Percentiles rank a stretch among this genome's conserved stretches.
Conservation (phyloP, 2,888 invertebrate genomes). For the Agrotis clavis region DNA sequence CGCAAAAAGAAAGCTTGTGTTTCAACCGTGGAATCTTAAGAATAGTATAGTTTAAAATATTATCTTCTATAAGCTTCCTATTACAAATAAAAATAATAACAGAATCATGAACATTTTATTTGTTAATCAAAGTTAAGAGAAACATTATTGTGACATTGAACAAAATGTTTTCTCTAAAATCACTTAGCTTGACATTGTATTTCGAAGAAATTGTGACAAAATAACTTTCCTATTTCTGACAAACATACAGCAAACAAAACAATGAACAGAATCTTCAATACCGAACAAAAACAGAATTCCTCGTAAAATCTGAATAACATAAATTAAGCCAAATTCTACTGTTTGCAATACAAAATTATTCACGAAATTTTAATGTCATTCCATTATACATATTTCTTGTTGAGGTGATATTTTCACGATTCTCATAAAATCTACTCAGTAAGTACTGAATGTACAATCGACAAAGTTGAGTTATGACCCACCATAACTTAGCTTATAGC, state of each 20-base stretch:
- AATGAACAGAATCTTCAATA: constrained; percentile 23
- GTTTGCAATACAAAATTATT: constrained; percentile 35
- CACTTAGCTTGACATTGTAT: neutral
- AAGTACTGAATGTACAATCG: constrained; percentile 7
- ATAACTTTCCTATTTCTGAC: neutral
- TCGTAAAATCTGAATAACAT: constrained; percentile 22
- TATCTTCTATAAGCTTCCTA: no score
- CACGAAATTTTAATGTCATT: constrained; percentile 36
- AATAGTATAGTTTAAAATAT: no score
- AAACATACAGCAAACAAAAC: constrained; percentile 26
- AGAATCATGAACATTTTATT: no score
- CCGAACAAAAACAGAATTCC: constrained; percentile 7
- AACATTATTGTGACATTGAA: neutral
- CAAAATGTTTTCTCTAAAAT: neutral
- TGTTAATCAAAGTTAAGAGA: no score
- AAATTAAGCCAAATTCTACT: constrained; percentile 32
- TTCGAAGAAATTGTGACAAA: neutral
- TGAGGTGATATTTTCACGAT: constrained; percentile 18
- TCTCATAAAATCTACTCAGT: constrained; percentile 20
- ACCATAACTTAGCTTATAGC: no score
- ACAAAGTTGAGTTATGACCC: no score
- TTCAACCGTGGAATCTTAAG: no score
- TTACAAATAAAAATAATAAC: no score
- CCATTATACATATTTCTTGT: constrained; percentile 18
- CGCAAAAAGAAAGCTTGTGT: no score